A percentile compares a stretch with the other conserved stretches of the same genome.
These are phyloP conservation scores for Alligator mississippiensis DNA, from an alignment of 2,113 vertebrate genomes.

Conservation along the genomic window DNA sequence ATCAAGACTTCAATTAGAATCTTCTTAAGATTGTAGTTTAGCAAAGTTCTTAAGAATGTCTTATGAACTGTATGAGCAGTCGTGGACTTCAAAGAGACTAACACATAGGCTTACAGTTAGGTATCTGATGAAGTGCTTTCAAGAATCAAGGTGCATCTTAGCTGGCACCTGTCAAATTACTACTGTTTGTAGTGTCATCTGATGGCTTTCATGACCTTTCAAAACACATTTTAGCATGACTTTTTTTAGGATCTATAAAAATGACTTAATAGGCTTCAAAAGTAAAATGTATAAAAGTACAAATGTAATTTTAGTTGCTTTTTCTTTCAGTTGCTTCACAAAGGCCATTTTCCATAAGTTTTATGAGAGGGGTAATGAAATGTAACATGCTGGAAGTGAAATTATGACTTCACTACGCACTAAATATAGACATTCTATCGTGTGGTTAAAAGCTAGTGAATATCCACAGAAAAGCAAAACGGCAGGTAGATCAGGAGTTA, in stretches of 20 bases:
- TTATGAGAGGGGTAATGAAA: neutral
- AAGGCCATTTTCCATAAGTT: neutral
- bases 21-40: neutral
- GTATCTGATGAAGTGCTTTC: neutral
- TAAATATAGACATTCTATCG: neutral
- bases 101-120: neutral
- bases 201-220: neutral
- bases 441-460: neutral
- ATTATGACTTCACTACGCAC: neutral
- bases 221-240: neutral
- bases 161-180: neutral
- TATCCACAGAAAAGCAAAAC: neutral
- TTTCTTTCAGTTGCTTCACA: neutral
- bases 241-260: neutral
- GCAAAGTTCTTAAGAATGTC: neutral
- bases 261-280: neutral
- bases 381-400: neutral
- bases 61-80: neutral
- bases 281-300: neutral
- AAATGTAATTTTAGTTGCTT: neutral
- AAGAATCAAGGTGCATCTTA: neutral
- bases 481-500: neutral
- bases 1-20: neutral
- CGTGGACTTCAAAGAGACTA: neutral
- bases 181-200: neutral